phyloP scores from a whole-genome alignment of 2,888 invertebrate genomes.

The Melieria omissa region DNA sequence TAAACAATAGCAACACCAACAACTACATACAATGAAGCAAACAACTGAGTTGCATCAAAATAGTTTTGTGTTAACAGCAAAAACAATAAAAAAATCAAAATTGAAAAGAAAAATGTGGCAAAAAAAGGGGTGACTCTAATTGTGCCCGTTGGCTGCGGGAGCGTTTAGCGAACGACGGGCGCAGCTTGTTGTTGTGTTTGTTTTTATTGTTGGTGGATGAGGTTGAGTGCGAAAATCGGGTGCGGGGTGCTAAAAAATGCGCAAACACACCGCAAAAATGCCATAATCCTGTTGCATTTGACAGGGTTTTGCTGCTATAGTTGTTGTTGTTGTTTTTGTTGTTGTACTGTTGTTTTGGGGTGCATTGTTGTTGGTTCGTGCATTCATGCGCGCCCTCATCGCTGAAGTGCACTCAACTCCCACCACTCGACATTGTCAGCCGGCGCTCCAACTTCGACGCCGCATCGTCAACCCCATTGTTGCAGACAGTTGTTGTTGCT shows the following conservation, averaged over 20 bases:
- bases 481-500: too few species aligned
- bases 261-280: constrained; percentile 17
- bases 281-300: constrained; percentile 26
- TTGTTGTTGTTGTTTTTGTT: background rate
- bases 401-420: constrained; percentile 1
- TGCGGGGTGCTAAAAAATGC: background rate
- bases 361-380: background rate
- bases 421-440: background rate
- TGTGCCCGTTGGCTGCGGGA: constrained; percentile 15
- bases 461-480: background rate
- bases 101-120: constrained; percentile 2
- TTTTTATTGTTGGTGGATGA: background rate
- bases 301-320: constrained; percentile 12
- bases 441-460: background rate
- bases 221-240: background rate
- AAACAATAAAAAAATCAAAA: too few species aligned
- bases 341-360: background rate
- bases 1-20: background rate
- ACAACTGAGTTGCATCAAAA: too few species aligned
- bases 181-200: background rate
- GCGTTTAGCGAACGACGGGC: background rate
- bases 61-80: too few species aligned
- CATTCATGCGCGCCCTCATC: background rate
- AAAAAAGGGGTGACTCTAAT: constrained; percentile 15
- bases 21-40: background rate